These are phyloP conservation scores for Dorcus parallelipipedus DNA, from an alignment of 2,888 invertebrate genomes.

Conservation along the genomic window DNA sequence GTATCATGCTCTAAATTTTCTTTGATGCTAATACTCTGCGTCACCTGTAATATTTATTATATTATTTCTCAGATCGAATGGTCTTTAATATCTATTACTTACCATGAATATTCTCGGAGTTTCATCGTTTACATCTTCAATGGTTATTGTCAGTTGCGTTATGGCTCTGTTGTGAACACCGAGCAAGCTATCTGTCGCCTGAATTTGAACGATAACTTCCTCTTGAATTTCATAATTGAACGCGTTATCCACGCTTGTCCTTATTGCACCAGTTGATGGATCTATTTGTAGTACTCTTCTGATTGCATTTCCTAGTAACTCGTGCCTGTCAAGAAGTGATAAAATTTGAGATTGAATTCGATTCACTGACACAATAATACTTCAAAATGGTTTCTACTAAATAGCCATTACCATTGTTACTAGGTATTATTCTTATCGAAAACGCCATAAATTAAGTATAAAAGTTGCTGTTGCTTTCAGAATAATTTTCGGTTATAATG, in stretches of 20 bases:
- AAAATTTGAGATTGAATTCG: neutral
- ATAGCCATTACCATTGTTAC: too few relatives aligned
- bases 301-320: conserved; percentile 52
- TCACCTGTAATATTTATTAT: neutral
- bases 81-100: conserved; percentile 29
- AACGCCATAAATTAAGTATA: too few relatives aligned
- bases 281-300: conserved; percentile 49
- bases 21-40: conserved; percentile 45
- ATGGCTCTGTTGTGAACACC: conserved; percentile 51
- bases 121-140: conserved; percentile 71
- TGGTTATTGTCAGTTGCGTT: conserved; percentile 57
- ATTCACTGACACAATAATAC: neutral
- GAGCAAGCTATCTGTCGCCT: conserved; percentile 40
- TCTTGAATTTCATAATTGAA: conserved; percentile 63
- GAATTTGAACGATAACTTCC: conserved; percentile 51
- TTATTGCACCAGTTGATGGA: conserved; percentile 55
- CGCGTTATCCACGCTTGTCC: conserved; percentile 52
- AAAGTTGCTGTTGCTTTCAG: too few relatives aligned
- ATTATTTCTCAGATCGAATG: too few relatives aligned
- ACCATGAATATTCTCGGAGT: conserved; percentile 63
- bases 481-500: too few relatives aligned
- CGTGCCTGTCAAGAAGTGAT: conserved; percentile 48
- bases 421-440: too few relatives aligned
- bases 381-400: too few relatives aligned
- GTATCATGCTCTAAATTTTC: conserved; percentile 54